These are phyloP conservation scores for Turritopsis rubra DNA, from an alignment of 30 jellyfish, hydroid and myxozoan species.

Conservation along the genomic window DNA sequence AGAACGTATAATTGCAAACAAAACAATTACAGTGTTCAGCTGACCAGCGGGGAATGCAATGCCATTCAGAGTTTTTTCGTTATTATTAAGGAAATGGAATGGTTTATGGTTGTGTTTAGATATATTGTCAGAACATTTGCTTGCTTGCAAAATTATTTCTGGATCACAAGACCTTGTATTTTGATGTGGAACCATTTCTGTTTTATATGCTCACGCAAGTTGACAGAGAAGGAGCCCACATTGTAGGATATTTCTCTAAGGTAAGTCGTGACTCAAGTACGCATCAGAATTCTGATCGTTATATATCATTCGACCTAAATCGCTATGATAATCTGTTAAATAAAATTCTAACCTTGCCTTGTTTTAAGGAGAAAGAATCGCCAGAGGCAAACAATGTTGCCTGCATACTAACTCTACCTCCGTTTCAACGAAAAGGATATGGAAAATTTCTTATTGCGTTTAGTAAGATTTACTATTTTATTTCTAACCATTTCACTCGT, in stretches of 20 bases:
- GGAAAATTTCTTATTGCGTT: slow-evolving; percentile 97
- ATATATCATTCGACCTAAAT: too few relatives aligned
- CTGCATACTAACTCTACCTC: slow-evolving; percentile 91
- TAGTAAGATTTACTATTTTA: slow-evolving; percentile 57
- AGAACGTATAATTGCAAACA: too few relatives aligned
- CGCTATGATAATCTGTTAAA: too few relatives aligned
- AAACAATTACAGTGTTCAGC: too few relatives aligned
- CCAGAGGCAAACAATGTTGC: slow-evolving; percentile 97
- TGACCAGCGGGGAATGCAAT: not conserved
- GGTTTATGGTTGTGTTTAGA: slow-evolving; percentile 25
- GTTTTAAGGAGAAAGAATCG: slow-evolving; percentile 84
- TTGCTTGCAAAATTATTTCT: slow-evolving; percentile 86
- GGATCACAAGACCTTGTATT: slow-evolving; percentile 94
- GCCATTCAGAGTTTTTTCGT: not conserved
- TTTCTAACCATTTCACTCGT: not conserved
- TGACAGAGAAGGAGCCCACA: slow-evolving; percentile 92
- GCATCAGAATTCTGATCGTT: too few relatives aligned
- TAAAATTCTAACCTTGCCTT: too few relatives aligned
- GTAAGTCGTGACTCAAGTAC: too few relatives aligned
- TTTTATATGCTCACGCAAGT: slow-evolving; percentile 77
- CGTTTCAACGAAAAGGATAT: slow-evolving; percentile 94
- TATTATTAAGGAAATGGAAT: too few relatives aligned
- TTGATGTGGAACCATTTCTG: slow-evolving; percentile 92
- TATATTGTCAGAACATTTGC: slow-evolving; percentile 92
- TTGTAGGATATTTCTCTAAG: slow-evolving; percentile 94